These are phyloP conservation scores for Oreochromis aureus DNA, from an alignment of 2,113 vertebrate species.

Conservation along the genomic window DNA sequence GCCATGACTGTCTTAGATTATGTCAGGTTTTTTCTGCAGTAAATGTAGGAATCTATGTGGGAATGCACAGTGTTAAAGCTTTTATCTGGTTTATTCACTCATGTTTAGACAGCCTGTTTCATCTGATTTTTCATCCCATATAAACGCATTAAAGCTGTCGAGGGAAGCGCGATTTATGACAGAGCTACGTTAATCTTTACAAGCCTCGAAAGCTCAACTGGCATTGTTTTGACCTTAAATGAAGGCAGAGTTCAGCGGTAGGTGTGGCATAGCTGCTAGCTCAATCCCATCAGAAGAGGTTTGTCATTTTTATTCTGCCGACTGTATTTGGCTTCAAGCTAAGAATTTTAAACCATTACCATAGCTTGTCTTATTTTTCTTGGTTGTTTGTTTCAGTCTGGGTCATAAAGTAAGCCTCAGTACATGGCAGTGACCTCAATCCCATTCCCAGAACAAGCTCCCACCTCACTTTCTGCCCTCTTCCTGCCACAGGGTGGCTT, in stretches of 20 bases:
- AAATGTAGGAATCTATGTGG: neutral
- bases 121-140: neutral
- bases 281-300: neutral
- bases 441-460: neutral
- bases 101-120: neutral
- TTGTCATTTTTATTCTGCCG: neutral
- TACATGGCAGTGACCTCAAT: neutral
- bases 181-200: neutral
- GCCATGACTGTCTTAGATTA: neutral
- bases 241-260: neutral
- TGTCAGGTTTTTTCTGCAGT: neutral
- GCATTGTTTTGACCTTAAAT: neutral
- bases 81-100: neutral
- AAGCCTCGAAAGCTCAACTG: neutral
- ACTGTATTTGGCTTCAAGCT: neutral
- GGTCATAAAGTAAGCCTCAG: neutral
- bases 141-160: neutral
- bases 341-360: neutral
- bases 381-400: neutral
- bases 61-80: neutral
- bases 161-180: neutral
- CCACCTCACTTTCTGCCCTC: neutral
- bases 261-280: neutral
- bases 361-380: neutral
- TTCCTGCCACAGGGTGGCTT: neutral